Conservation (phyloP, 2,888 invertebrate species). For the Drosophila diplacantha region DNA sequence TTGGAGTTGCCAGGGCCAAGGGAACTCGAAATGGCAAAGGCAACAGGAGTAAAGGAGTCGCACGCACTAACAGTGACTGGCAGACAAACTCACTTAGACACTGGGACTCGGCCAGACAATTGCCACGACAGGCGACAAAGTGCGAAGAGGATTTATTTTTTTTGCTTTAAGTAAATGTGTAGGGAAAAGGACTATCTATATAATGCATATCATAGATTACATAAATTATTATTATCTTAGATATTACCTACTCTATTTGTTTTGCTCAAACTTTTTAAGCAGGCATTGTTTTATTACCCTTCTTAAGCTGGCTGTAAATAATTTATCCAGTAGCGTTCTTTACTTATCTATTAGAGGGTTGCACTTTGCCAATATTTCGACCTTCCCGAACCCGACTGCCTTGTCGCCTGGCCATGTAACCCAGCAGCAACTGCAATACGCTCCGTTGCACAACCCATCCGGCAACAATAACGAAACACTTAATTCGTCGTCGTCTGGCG, state of each 20-base stretch:
- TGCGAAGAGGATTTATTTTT: background rate
- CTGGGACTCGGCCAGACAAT: slow-evolving; percentile 31
- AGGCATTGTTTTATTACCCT: too few relatives aligned
- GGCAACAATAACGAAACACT: slow-evolving; percentile 54
- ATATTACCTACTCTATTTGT: too few relatives aligned
- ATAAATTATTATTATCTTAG: too few relatives aligned
- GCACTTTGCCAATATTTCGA: too few relatives aligned
- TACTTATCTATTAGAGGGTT: too few relatives aligned
- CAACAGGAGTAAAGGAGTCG: slow-evolving; percentile 21
- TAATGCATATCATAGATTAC: background rate
- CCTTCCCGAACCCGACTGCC: background rate
- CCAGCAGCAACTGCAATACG: slow-evolving; percentile 31
- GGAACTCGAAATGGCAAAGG: slow-evolving; percentile 25
- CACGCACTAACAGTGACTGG: slow-evolving; percentile 42
- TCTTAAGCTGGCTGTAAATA: too few relatives aligned
- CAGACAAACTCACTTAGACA: slow-evolving; percentile 56
- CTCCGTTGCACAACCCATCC: slow-evolving; percentile 49
- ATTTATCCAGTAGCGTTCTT: too few relatives aligned
- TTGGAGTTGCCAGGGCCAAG: slow-evolving; percentile 22
- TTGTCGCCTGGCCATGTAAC: slow-evolving; percentile 40
- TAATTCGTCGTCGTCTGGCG: slow-evolving; percentile 53
- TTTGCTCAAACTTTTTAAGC: too few relatives aligned
- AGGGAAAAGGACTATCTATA: accelerated
- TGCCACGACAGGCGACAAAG: slow-evolving; percentile 45
- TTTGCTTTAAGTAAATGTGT: background rate